These are phyloP conservation scores for Triplophysa tibetana DNA, from an alignment of 2,113 vertebrate genomes.

Conservation along the genomic window DNA sequence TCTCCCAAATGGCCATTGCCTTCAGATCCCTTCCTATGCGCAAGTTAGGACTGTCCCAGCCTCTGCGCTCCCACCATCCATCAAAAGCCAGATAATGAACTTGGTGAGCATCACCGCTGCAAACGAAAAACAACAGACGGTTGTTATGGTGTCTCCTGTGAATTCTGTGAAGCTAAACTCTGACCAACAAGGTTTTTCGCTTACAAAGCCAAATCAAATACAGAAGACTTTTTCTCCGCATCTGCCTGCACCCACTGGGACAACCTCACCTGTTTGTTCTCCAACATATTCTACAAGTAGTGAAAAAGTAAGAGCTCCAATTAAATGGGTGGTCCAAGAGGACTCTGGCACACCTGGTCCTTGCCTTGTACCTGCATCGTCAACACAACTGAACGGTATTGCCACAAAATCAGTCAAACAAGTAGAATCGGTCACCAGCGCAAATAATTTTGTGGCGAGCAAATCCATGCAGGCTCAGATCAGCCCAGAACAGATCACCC, in stretches of 20 bases:
- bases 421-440: slow-evolving; percentile 54
- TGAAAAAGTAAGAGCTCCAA: slow-evolving; percentile 66
- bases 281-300: slow-evolving; percentile 55
- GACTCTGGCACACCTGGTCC: slow-evolving; percentile 55
- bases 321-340: slow-evolving; percentile 85
- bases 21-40: slow-evolving; percentile 81
- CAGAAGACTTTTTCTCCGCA: slow-evolving; percentile 52
- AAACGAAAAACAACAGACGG: slow-evolving; percentile 61
- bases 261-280: slow-evolving; percentile 48
- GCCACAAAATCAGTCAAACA: slow-evolving; percentile 73
- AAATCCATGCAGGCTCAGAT: slow-evolving; percentile 34
- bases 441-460: slow-evolving; percentile 45
- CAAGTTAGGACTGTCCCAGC: slow-evolving; percentile 79
- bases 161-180: slow-evolving; percentile 71
- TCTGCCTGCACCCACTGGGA: slow-evolving; percentile 23
- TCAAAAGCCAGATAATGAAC: slow-evolving; percentile 79
- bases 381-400: slow-evolving; percentile 73
- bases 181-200: slow-evolving; percentile 58
- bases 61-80: slow-evolving; percentile 73
- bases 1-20: slow-evolving; percentile 77
- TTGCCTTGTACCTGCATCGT: slow-evolving; percentile 73
- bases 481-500: slow-evolving; percentile 60
- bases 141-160: slow-evolving; percentile 81
- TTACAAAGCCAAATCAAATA: slow-evolving; percentile 52
- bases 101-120: slow-evolving; percentile 57